These are phyloP conservation scores for Phanerotoma sp. DNA, from an alignment of 2,888 invertebrate genomes.

Conservation along the genomic window DNA sequence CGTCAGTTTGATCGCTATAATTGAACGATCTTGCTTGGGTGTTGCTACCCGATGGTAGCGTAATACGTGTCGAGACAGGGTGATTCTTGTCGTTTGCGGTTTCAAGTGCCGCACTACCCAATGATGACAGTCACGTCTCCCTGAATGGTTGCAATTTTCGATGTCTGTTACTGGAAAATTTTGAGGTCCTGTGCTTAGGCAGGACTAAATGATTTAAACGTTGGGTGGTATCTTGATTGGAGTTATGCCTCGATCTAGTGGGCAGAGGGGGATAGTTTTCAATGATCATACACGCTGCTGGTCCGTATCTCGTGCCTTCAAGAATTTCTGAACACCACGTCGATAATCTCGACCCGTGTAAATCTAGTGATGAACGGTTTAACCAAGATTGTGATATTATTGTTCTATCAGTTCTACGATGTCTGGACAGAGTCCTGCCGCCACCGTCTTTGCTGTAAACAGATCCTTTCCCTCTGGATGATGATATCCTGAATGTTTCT, in stretches of 20 bases:
- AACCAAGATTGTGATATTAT: slow-evolving; percentile 46
- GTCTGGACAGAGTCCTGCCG: slow-evolving; percentile 51
- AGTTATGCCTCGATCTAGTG: slow-evolving; percentile 55
- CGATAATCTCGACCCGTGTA: slow-evolving; percentile 44
- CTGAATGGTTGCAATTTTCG: slow-evolving; percentile 95
- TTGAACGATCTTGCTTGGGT: slow-evolving; percentile 43
- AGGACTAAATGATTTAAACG: slow-evolving; percentile 54
- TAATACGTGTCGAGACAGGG: slow-evolving; percentile 54
- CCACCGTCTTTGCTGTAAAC: slow-evolving; percentile 56
- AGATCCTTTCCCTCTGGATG: slow-evolving; percentile 79
- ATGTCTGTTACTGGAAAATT: slow-evolving; percentile 95
- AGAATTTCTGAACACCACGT: slow-evolving; percentile 50
- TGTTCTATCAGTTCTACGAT: slow-evolving; percentile 50
- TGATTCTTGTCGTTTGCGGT: slow-evolving; percentile 52
- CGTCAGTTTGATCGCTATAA: slow-evolving; percentile 50
- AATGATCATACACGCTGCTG: slow-evolving; percentile 59
- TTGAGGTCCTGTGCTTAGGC: slow-evolving; percentile 75
- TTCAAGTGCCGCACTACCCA: slow-evolving; percentile 51
- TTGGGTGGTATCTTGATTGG: slow-evolving; percentile 55
- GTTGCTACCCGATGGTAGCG: slow-evolving; percentile 49
- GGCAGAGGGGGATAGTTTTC: slow-evolving; percentile 56
- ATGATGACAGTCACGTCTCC: slow-evolving; percentile 85
- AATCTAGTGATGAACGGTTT: slow-evolving; percentile 45
- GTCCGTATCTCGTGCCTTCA: slow-evolving; percentile 52
- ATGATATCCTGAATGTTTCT: slow-evolving; percentile 86